Evolutionary conservation across 2,113 vertebrate species (phyloP).

Genomic region (Tauraco erythrolophus): DNA sequence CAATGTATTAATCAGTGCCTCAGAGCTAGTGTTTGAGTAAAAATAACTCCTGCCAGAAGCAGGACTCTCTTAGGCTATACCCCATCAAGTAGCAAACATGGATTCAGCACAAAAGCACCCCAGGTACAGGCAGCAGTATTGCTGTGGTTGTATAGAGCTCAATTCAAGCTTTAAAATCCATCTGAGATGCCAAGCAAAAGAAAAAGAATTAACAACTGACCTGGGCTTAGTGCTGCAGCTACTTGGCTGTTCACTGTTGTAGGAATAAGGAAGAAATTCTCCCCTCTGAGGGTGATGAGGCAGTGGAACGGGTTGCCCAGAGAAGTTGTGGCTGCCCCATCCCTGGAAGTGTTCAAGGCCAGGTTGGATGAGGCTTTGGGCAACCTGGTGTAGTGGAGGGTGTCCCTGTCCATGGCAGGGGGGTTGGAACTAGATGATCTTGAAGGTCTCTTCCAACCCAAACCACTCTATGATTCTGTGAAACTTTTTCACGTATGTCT

Average conservation of each 20-base stretch:
- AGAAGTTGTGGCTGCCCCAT: too few relatives aligned
- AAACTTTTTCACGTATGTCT: rapidly evolving
- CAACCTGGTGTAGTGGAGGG: too few relatives aligned
- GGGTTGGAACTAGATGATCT: too few relatives aligned
- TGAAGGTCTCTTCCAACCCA: too few relatives aligned
- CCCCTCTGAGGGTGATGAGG: too few relatives aligned
- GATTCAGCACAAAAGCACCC: not conserved
- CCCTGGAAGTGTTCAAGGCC: too few relatives aligned
- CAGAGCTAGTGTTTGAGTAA: not conserved
- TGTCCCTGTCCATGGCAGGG: too few relatives aligned
- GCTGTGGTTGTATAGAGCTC: not conserved
- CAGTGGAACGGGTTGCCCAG: too few relatives aligned
- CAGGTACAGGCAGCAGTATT: rapidly evolving
- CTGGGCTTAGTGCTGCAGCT: not conserved
- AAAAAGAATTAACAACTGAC: not conserved
- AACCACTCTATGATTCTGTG: too few relatives aligned
- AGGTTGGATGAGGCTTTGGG: too few relatives aligned
- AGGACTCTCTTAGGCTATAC: not conserved
- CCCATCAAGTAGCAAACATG: rapidly evolving
- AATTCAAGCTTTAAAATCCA: not conserved
- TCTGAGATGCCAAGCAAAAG: not conserved
- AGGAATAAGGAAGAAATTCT: not conserved
- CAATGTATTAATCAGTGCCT: not conserved
- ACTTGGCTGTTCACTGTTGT: not conserved
- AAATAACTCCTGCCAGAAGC: not conserved